Evolutionary conservation across 2,888 invertebrate species (phyloP), one percentile per base, ranked within the genome.

Genomic region (Limnephilus lunatus): DNA sequence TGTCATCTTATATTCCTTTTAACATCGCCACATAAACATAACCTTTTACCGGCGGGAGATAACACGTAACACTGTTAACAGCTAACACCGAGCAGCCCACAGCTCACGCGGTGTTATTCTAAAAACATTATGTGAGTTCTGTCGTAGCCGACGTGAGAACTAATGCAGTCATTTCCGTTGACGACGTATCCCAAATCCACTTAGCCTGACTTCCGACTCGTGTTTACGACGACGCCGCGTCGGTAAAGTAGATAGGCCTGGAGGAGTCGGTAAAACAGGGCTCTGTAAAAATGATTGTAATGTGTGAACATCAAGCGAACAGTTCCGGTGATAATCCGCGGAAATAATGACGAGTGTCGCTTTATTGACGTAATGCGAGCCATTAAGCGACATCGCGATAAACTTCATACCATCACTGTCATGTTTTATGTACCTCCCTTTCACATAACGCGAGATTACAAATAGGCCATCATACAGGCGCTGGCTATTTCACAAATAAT

Each of bases 211-310:
- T 86, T 86, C 86, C 86, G 48, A 48, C 86, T 44, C 48, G n/a
- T 86, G 86, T 86, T 86, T 86, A 86, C 44, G 86, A 44, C 44
- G 86, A 44, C 86, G n/a, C 44, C 86, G 35, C 68, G 68, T 68
- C 68, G 68, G 68, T 25, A 68, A 68, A 68, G 68, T 68, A 68
- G 68, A 68, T 68, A 68, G 68, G 68, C 68, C 9, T 9, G 39
- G 86, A 25, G 25, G 68, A 68, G 68, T 68, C 44, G 80, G 91
- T 83, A 44, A 86, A 35, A 86, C 44, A 81, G 48, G 91, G 48
- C 81, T 81, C 86, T 31, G 82, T 81, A 87, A 91, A 91, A 91
- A 91, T 87, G 87, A 91, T 91, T 80, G 91, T 81, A 87, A 87
- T 81, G 80, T 32, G 80, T 81, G 85, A 85, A n/a, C 91, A 68